These are phyloP conservation scores for Smittia aterrima DNA, from an alignment of 2,888 invertebrate species.

Conservation along the genomic window DNA sequence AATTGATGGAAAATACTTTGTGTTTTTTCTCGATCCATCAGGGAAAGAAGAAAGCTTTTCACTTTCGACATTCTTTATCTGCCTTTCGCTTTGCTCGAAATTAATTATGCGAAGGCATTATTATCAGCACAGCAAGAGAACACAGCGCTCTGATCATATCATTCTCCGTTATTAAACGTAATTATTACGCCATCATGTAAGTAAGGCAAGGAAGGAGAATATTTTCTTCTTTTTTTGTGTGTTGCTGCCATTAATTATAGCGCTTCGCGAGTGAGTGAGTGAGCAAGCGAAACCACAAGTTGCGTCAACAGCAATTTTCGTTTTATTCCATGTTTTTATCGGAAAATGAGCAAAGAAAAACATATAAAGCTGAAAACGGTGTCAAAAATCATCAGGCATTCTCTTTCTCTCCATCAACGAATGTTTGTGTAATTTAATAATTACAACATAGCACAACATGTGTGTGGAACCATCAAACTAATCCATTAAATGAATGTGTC, in stretches of 20 bases:
- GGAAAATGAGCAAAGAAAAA: not conserved
- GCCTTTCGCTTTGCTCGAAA: not conserved
- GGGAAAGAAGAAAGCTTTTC: not conserved
- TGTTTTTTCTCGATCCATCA: too few species aligned
- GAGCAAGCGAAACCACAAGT: not conserved
- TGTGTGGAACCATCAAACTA: slow-evolving; percentile 26
- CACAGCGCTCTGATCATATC: slow-evolving; percentile 31
- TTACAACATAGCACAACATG: slow-evolving; percentile 33
- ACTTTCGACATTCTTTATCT: not conserved
- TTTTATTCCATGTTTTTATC: too few species aligned
- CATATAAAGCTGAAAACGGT: not conserved
- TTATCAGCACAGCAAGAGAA: not conserved
- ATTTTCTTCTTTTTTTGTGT: too few species aligned
- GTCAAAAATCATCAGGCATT: slow-evolving; percentile 22
- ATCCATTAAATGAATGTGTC: slow-evolving; percentile 40
- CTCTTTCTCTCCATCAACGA: not conserved
- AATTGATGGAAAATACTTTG: too few species aligned
- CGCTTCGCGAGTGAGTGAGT: not conserved
- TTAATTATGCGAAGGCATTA: slow-evolving; percentile 16
- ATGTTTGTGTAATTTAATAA: slow-evolving; percentile 40
- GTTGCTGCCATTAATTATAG: slow-evolving; percentile 11
- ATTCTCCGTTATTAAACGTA: slow-evolving; percentile 38
- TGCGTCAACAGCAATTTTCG: slow-evolving; percentile 18
- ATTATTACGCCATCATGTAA: slow-evolving; percentile 29
- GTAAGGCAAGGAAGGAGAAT: not conserved